Evolutionary conservation across 2,888 invertebrate genomes (phyloP), one percentile per base, ranked within the genome.

Genomic region (Epirrhoe alternata): DNA sequence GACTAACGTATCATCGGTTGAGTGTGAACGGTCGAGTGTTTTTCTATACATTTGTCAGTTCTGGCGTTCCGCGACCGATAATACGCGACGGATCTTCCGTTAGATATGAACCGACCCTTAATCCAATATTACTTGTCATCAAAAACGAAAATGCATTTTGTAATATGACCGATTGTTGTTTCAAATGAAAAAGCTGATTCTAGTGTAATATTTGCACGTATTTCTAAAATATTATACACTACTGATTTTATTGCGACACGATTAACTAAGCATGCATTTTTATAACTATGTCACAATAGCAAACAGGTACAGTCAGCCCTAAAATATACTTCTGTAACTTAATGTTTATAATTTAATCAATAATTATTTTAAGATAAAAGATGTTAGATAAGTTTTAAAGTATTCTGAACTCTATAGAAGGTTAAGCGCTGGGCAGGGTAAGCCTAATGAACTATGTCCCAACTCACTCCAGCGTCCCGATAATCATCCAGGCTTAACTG

Each of bases 201-300:
- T 2, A 53, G 35, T 35, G n/a, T 8, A 33, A 53, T 53, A 53
- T 53, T 52, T 35, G 53, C 53, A 53, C 53, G 53, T 53, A 47
- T 30, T 24, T 33, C 33, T 53, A 33, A 1, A 33, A 31, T 53
- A 35, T 31, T 53, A 24, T 10, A 12, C 17, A 50, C 45, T 5
- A n/a, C n/a, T 6, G 6, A 8, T 24, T 24, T 16, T 12, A 24
- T 50, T 50, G 24, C 50, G 16, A 53, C 53, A 53, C 35, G 7
- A 35, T 53, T 35, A 6, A 10, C 33, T 53, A 50, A 14, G 30
- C 30, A 53, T 53, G 53, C 53, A 53, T 35, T 53, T 53, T 53
- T 16, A 33, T 33, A 16, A 33, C 31, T 33, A 33, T 16, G 50
- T 50, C 50, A 24, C 30, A 31, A 30, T 51, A 51, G 30, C 51